Base-by-base conservation (phyloP, 2,797 vertebrate species). In the Falco columbarius region DNA sequence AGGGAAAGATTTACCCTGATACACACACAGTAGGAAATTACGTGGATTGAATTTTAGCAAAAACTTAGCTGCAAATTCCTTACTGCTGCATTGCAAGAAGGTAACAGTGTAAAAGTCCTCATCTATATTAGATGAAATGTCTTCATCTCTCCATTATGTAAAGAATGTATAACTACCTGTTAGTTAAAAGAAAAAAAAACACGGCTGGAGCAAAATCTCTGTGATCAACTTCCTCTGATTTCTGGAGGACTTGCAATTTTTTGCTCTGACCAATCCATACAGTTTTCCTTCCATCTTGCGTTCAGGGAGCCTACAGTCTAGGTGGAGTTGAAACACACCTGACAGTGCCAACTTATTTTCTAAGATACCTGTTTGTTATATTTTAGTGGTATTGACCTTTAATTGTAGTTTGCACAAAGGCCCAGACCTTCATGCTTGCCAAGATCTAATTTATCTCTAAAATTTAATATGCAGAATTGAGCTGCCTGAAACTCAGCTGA, bases 321-420 rank as follows among this genome's bases (percentile, higher is more conserved):
- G 30, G 59, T 54, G 27, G 63, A 62, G 30, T 20, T 67, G 55
- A 94, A 83, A 44, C n/a, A 68, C 23, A 84, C 62, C 74, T 89
- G 51, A 93, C 36, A 63, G 23, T 84, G 22, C 11, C n/a, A 70
- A 73, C 70, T 79, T 58, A 67, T 91, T 90, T 84, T 67, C 42
- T 56, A 77, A 55, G 23, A 74, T 51, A 38, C 61, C 75, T 68
- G 54, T 55, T 93, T 86, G 52, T 70, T 88, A 47, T 70, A 23
- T 75, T 95, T 88, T 71, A 81, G 73, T 66, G 24, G 30, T 47
- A 62, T 40, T 91, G 94, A 95, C 89, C 76, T 93, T 95, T 93
- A 93, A 90, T 40, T 83, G 85, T 54, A 21, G 4, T 82, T 92
- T 87, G 59, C 67, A 89, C 74, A 90, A 90, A 79, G 59, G 42